These are phyloP conservation scores for Teleogryllus oceanicus DNA, from an alignment of 2,888 invertebrate species.

Conservation along the genomic window DNA sequence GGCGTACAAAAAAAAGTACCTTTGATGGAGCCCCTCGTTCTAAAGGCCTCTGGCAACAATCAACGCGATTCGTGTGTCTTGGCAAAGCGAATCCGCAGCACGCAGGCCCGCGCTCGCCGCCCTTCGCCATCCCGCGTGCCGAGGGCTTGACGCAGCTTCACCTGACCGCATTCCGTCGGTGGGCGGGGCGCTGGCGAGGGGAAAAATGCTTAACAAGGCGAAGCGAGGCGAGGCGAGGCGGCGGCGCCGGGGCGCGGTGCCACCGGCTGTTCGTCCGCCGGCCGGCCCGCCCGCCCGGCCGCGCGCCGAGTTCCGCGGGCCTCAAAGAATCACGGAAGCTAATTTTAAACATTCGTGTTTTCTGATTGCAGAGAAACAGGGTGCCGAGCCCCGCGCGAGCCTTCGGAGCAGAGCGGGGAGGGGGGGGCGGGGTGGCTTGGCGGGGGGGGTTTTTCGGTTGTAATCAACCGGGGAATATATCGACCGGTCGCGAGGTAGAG, in stretches of 20 bases:
- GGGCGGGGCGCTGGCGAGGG: background rate
- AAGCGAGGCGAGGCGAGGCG: no score
- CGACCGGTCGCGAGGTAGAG: background rate
- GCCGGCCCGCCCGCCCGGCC: background rate
- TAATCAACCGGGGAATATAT: constrained; percentile 18
- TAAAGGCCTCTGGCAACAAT: no score
- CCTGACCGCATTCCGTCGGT: background rate
- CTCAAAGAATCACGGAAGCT: constrained; percentile 18
- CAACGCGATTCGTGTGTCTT: no score
- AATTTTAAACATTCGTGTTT: constrained; percentile 18
- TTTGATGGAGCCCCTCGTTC: no score
- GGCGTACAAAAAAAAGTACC: no score
- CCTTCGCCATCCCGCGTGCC: no score
- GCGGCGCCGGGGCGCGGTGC: no score
- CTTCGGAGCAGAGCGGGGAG: background rate
- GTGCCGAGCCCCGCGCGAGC: background rate
- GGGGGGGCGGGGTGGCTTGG: background rate
- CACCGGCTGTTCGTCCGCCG: no score
- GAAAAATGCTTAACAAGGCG: background rate
- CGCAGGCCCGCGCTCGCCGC: no score
- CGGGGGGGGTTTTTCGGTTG: background rate
- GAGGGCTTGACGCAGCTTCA: background rate
- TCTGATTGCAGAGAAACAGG: constrained; percentile 18
- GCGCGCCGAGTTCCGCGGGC: background rate
- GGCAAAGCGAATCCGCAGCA: no score